These are phyloP conservation scores for Drosophila picticornis DNA, from an alignment of 2,888 invertebrate genomes.

Conservation along the genomic window DNA sequence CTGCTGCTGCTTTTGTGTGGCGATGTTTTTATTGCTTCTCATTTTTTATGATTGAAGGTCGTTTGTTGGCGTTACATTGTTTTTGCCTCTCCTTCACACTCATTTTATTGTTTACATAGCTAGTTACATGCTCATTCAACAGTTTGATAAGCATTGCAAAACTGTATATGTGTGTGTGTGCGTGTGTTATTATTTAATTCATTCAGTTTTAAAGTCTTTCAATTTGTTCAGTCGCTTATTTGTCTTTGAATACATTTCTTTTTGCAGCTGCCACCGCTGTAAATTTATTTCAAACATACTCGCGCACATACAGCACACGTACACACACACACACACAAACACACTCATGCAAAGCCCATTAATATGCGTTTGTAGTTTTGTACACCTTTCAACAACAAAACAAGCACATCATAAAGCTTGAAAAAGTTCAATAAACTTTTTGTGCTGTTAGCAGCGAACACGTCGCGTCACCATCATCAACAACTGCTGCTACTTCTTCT, in stretches of 20 bases:
- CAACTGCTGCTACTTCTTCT: constrained; percentile 31
- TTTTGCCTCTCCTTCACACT: constrained; percentile 20
- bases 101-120: constrained; percentile 52
- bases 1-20: constrained; percentile 44
- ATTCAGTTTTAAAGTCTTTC: constrained; percentile 50
- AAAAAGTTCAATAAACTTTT: constrained; percentile 82
- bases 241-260: constrained; percentile 47
- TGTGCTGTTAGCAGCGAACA: constrained; percentile 40
- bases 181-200: constrained; percentile 7
- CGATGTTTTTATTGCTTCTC: constrained; percentile 61
- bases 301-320: constrained; percentile 13
- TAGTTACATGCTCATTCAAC: constrained; percentile 17
- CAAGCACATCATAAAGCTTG: constrained; percentile 67
- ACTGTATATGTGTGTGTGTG: background rate
- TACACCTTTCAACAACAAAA: constrained; percentile 60
- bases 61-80: constrained; percentile 43
- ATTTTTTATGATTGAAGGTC: constrained; percentile 77
- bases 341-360: constrained; percentile 70
- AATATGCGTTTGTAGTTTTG: constrained; percentile 71
- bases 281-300: constrained; percentile 66
- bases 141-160: constrained; percentile 41
- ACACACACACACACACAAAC: constrained; percentile 25
- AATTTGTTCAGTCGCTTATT: constrained; percentile 37
- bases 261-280: constrained; percentile 29
- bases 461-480: constrained; percentile 8